These are phyloP conservation scores for Lytechinus variegatus DNA, from an alignment of 35 echinoderm and acorn worm species.

Conservation along the genomic window DNA sequence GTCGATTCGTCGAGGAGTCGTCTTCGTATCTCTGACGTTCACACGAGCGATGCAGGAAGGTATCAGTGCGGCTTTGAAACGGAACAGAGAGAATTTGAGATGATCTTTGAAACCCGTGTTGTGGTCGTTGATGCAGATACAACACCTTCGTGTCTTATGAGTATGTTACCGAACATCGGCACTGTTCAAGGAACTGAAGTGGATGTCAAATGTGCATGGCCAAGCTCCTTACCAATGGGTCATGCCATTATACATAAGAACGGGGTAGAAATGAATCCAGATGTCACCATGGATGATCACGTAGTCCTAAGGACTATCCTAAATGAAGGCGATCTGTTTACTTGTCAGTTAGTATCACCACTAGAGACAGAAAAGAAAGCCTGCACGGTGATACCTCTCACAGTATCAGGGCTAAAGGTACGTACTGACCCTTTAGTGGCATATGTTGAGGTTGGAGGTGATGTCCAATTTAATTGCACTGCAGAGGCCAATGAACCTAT, in stretches of 20 bases:
- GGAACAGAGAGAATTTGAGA: background rate
- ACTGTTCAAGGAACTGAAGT: background rate
- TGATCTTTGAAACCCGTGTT: background rate
- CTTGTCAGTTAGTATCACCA: background rate
- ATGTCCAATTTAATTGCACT: constrained; percentile 34
- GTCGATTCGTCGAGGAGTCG: background rate
- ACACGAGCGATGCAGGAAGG: background rate
- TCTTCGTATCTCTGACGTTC: background rate
- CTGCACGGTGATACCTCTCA: background rate
- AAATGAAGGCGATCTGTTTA: background rate
- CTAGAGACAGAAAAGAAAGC: background rate
- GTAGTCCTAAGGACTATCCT: background rate
- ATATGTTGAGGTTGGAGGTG: background rate
- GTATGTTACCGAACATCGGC: background rate
- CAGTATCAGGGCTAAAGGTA: background rate
- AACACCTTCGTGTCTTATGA: background rate
- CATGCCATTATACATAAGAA: constrained; percentile 7
- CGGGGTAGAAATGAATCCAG: background rate
- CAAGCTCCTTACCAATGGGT: background rate
- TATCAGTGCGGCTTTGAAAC: constrained; percentile 44
- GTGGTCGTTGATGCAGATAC: background rate
- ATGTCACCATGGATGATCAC: background rate
- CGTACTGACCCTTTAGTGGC: constrained; percentile 1
- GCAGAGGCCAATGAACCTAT: constrained; percentile 9
- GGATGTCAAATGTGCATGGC: constrained; percentile 26